Percentiles rank a stretch among this genome's conserved stretches.
These are phyloP conservation scores for Tolmerus cingulatus DNA, from an alignment of 2,888 invertebrate species.

Conservation along the genomic window DNA sequence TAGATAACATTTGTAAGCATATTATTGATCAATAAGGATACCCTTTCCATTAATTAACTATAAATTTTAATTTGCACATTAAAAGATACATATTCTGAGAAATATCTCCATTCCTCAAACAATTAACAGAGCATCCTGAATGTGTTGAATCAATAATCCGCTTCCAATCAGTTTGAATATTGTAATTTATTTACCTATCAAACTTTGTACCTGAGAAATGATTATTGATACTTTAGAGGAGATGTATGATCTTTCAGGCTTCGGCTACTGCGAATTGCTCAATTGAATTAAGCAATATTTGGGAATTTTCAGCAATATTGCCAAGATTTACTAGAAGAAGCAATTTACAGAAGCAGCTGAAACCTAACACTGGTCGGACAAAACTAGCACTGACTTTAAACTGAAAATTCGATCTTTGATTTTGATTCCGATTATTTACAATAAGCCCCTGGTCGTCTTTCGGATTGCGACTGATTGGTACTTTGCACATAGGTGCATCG, in stretches of 20 bases:
- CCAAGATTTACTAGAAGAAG: neutral
- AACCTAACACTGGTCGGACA: neutral
- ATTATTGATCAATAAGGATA: too few relatives aligned
- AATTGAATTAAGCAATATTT: neutral
- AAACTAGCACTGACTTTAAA: neutral
- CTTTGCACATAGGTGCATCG: neutral
- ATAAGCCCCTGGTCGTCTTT: neutral
- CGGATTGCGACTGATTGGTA: neutral
- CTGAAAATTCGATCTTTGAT: neutral
- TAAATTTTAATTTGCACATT: too few relatives aligned
- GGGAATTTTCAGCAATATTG: neutral
- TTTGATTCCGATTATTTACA: neutral
- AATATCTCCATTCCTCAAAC: too few relatives aligned
- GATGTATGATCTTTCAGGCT: neutral
- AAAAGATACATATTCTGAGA: too few relatives aligned
- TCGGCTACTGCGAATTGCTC: neutral
- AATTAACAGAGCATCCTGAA: too few relatives aligned
- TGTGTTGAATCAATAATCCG: neutral
- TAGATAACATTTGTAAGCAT: too few relatives aligned
- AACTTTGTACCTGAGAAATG: neutral
- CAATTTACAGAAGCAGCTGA: neutral
- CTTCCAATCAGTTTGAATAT: neutral
- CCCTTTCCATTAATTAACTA: too few relatives aligned
- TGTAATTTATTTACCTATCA: neutral
- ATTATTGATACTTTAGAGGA: neutral